Percentiles rank a stretch among this genome's conserved stretches.
Evolutionary conservation across 2,797 vertebrate species (phyloP).

Genomic region (Cirrhinus mrigala): DNA sequence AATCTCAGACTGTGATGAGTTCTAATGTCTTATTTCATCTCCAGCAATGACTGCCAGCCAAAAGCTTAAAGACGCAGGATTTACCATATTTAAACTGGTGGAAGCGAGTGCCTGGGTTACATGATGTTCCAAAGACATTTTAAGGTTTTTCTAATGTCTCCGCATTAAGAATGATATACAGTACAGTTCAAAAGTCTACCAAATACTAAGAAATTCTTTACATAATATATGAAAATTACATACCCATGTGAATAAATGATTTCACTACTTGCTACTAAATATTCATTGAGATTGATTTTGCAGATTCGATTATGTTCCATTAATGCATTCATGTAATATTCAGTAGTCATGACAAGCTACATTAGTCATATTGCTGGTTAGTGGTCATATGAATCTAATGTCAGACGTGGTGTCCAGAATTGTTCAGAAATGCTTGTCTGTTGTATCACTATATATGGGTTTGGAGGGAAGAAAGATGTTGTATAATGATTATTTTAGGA

Average conservation of each 20-base stretch:
- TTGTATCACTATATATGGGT: background rate
- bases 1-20: constrained; percentile 32
- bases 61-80: constrained; percentile 28
- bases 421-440: background rate
- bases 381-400: constrained; percentile 3
- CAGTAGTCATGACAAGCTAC: background rate
- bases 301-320: constrained; percentile 40
- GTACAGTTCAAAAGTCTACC: constrained; percentile 5
- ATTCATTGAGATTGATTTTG: constrained; percentile 52
- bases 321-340: constrained; percentile 35
- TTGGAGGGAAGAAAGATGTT: background rate
- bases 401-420: background rate
- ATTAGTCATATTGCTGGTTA: background rate
- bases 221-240: background rate
- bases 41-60: constrained; percentile 14
- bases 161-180: background rate
- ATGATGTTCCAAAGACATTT: constrained; percentile 20
- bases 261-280: constrained; percentile 40
- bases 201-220: background rate
- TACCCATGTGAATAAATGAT: constrained; percentile 34
- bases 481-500: background rate
- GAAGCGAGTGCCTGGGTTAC: background rate
- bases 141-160: background rate
- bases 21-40: constrained; percentile 39
- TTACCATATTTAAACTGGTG: constrained; percentile 27